A percentile compares a stretch with the other conserved stretches of the same genome.
These are phyloP conservation scores for Bothrops alternatus DNA, from an alignment of 2,797 vertebrate genomes.

Conservation along the genomic window DNA sequence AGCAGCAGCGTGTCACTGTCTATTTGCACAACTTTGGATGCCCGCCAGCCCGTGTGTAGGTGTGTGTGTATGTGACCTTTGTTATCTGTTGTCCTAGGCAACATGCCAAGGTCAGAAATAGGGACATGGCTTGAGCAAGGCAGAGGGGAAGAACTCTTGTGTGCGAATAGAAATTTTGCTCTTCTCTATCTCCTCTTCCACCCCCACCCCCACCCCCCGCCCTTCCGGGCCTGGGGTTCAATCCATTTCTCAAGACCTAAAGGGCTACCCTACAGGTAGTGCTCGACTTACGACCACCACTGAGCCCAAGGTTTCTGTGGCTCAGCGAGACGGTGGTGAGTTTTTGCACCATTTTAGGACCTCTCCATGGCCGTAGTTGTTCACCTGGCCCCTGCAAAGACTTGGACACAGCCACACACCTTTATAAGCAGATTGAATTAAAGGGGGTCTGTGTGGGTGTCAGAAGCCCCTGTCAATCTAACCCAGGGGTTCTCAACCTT, in stretches of 20 bases:
- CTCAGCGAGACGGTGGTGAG: background rate
- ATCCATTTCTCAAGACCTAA: background rate
- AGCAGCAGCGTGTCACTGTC: background rate
- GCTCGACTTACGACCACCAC: background rate
- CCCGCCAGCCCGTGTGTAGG: background rate
- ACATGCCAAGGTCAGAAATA: background rate
- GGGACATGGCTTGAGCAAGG: background rate
- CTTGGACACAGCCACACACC: too few relatives aligned
- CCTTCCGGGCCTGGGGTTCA: background rate
- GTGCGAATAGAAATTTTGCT: background rate
- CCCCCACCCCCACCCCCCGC: too few relatives aligned
- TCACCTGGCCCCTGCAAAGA: too few relatives aligned
- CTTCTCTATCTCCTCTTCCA: background rate
- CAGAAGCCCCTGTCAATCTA: too few relatives aligned
- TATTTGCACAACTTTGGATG: background rate
- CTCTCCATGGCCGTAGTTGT: too few relatives aligned
- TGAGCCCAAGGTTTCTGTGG: background rate
- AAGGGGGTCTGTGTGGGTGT: too few relatives aligned
- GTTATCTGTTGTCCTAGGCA: background rate
- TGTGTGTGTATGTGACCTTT: background rate
- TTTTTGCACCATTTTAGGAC: background rate
- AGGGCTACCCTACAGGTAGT: background rate
- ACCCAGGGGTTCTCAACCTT: too few relatives aligned
- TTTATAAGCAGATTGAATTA: too few relatives aligned
- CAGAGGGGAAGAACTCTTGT: background rate